Conservation (phyloP, 1,140 invertebrate genomes). For the Vanessa tameamea region DNA sequence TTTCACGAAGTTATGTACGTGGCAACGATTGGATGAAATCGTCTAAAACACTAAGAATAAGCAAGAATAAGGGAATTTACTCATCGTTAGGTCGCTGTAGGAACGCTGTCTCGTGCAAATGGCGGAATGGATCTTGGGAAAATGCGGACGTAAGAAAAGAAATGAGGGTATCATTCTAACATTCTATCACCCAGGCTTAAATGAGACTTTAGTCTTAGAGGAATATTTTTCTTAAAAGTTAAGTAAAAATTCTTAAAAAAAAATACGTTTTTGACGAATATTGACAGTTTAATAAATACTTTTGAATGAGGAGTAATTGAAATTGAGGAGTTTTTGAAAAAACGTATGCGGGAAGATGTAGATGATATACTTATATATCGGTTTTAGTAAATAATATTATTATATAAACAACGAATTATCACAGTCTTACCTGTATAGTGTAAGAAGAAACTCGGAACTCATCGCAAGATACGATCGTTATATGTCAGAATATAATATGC, state of each 20-base stretch:
- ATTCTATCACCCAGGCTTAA: constrained; percentile 5
- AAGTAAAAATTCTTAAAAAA: neutral
- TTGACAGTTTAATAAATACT: too few relatives aligned
- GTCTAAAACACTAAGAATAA: neutral
- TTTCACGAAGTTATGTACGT: neutral
- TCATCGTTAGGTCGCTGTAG: constrained; percentile 1
- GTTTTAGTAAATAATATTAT: too few relatives aligned
- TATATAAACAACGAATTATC: too few relatives aligned
- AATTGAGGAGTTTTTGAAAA: too few relatives aligned
- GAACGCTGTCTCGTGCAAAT: constrained; percentile 8
- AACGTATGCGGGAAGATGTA: too few relatives aligned
- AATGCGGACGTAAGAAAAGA: constrained; percentile 5
- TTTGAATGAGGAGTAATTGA: too few relatives aligned
- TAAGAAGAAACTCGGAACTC: too few relatives aligned
- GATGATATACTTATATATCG: too few relatives aligned
- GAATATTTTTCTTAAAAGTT: neutral
- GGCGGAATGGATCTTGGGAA: constrained; percentile 10
- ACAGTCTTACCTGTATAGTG: too few relatives aligned
- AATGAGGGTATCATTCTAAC: constrained; percentile 7
- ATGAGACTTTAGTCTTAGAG: neutral
- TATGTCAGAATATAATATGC: too few relatives aligned
- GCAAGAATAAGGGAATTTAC: neutral
- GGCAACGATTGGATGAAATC: neutral
- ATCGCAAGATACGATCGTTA: too few relatives aligned
- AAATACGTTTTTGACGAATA: too few relatives aligned